A percentile compares a stretch with the other conserved stretches of the same genome.
Conservation (phyloP, 2,888 invertebrate genomes). For the Anoncus sp. region DNA sequence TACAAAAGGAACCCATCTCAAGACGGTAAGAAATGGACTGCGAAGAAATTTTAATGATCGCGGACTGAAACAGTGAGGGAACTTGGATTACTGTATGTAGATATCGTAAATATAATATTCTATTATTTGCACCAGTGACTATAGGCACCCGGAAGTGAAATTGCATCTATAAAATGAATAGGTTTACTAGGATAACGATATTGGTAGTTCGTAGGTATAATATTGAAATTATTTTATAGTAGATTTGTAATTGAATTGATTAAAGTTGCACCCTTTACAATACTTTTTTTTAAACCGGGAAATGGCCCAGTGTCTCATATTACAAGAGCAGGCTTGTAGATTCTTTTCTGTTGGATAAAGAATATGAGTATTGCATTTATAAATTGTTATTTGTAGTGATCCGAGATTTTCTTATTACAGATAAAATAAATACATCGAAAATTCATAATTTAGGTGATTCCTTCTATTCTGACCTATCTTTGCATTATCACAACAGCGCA, state of each 20-base stretch:
- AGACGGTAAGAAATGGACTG: constrained; percentile 1
- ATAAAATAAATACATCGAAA: background rate
- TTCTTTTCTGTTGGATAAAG: too few species aligned
- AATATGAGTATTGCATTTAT: too few species aligned
- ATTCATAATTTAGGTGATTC: constrained; percentile 17
- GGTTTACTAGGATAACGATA: background rate
- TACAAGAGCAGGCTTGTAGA: too few species aligned
- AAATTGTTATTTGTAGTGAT: too few species aligned
- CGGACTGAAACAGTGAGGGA: background rate
- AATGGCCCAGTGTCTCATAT: too few species aligned
- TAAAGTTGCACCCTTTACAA: too few species aligned
- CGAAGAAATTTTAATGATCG: background rate
- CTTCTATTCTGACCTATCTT: constrained; percentile 17
- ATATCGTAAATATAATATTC: background rate
- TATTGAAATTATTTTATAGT: background rate
- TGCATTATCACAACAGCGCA: background rate
- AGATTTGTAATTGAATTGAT: background rate
- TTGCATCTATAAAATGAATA: background rate
- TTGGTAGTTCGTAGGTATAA: background rate
- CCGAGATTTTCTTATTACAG: too few species aligned
- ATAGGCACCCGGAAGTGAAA: background rate
- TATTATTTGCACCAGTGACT: background rate
- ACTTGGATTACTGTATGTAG: background rate
- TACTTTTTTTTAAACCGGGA: too few species aligned
- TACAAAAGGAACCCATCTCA: background rate